phyloP scores from a whole-genome alignment of 2,797 vertebrate species.

The Gymnothorax javanicus region DNA sequence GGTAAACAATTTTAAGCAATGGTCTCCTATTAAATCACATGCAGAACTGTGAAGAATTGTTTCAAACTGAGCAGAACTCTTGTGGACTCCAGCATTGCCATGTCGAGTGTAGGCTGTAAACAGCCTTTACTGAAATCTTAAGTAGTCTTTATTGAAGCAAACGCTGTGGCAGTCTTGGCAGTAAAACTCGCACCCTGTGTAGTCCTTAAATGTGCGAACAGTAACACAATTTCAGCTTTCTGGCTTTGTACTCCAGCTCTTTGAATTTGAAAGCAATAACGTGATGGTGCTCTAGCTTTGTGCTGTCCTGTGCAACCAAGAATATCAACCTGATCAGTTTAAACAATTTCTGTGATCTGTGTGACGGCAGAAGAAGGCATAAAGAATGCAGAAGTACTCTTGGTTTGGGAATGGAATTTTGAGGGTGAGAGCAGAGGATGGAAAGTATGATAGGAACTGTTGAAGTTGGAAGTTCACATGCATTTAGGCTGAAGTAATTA shows the following conservation, averaged over 20 bases:
- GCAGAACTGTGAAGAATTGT: background rate
- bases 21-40: background rate
- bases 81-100: background rate
- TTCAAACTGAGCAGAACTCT: background rate
- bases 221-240: too few species aligned
- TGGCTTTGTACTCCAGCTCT: too few species aligned
- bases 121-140: background rate
- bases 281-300: conserved; percentile 55
- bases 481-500: too few species aligned
- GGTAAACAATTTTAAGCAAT: too few species aligned
- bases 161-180: background rate
- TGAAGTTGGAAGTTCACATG: too few species aligned
- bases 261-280: conserved; percentile 28
- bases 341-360: conserved; percentile 64
- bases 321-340: conserved; percentile 60
- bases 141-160: background rate
- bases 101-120: background rate
- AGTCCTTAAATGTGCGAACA: background rate
- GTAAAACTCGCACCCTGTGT: background rate
- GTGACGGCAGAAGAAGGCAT: conserved; percentile 60
- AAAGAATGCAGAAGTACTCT: conserved; percentile 57
- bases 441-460: background rate
- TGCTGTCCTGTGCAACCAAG: conserved; percentile 51
- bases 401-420: conserved; percentile 56
- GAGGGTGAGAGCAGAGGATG: conserved; percentile 4